These are phyloP conservation scores for Caerostris darwini DNA, from an alignment of 1,140 invertebrate species.

Conservation along the genomic window DNA sequence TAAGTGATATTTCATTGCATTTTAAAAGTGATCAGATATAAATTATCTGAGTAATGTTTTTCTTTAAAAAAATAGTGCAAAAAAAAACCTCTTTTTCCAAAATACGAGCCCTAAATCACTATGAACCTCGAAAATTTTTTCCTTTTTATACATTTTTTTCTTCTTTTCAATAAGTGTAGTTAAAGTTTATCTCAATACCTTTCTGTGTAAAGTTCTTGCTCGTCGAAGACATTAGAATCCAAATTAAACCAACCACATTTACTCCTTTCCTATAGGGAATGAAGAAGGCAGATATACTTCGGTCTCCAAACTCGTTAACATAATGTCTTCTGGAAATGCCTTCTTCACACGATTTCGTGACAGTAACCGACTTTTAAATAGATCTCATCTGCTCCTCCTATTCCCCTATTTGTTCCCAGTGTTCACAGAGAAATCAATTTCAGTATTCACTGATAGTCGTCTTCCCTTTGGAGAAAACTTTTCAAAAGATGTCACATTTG, in stretches of 20 bases:
- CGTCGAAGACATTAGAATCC: not conserved
- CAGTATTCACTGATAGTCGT: not conserved
- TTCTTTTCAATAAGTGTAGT: not conserved
- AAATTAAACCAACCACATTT: not conserved
- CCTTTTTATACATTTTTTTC: not conserved
- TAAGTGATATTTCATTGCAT: not conserved
- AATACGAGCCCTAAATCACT: no score
- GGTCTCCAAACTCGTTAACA: not conserved
- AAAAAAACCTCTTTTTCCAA: no score
- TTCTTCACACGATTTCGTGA: not conserved
- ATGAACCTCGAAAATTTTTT: not conserved
- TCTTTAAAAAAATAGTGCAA: no score
- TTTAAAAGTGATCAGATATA: not conserved
- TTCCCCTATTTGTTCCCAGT: no score
- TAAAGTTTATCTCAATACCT: not conserved
- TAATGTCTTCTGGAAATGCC: not conserved
- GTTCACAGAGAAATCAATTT: not conserved
- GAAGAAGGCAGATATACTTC: not conserved
- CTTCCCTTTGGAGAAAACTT: not conserved
- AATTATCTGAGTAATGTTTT: no score
- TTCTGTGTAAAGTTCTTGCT: not conserved
- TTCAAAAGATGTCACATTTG: not conserved
- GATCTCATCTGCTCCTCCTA: not conserved
- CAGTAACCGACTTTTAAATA: not conserved
- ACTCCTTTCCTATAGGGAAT: not conserved